Conservation (phyloP, 2,113 vertebrate genomes). For the Meriones unguiculatus region DNA sequence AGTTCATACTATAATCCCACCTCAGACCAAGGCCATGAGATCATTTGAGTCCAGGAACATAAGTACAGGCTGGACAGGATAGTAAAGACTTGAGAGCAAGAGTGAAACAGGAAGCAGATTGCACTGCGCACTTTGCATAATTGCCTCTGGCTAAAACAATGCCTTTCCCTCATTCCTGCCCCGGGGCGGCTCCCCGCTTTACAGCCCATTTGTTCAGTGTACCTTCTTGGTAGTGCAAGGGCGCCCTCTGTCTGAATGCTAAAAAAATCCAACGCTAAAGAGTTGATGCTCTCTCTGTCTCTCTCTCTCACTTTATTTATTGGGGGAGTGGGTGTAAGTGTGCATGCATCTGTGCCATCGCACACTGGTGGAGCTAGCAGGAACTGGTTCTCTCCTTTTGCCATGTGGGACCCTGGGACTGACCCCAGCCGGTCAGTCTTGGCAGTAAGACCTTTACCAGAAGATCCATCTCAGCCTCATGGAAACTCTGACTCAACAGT, state of each 20-base stretch:
- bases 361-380: neutral
- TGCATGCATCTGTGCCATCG: neutral
- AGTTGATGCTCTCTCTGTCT: constrained; percentile 1
- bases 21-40: neutral
- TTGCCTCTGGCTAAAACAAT: constrained; percentile 41
- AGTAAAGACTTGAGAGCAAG: neutral
- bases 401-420: neutral
- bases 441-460: neutral
- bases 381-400: neutral
- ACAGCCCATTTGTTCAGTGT: neutral
- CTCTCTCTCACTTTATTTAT: neutral
- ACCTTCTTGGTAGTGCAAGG: constrained; percentile 27
- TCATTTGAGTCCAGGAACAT: neutral
- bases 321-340: neutral
- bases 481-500: constrained; percentile 29
- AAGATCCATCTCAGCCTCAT: neutral
- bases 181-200: neutral
- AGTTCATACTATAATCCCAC: neutral
- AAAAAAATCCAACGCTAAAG: constrained; percentile 21
- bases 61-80: no score
- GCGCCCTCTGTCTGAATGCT: constrained; percentile 75
- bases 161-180: neutral
- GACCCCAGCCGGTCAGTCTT: neutral
- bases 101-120: neutral
- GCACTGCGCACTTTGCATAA: neutral